These are phyloP conservation scores for Zaprionus africanus DNA, from an alignment of 1,140 invertebrate genomes.

Conservation along the genomic window DNA sequence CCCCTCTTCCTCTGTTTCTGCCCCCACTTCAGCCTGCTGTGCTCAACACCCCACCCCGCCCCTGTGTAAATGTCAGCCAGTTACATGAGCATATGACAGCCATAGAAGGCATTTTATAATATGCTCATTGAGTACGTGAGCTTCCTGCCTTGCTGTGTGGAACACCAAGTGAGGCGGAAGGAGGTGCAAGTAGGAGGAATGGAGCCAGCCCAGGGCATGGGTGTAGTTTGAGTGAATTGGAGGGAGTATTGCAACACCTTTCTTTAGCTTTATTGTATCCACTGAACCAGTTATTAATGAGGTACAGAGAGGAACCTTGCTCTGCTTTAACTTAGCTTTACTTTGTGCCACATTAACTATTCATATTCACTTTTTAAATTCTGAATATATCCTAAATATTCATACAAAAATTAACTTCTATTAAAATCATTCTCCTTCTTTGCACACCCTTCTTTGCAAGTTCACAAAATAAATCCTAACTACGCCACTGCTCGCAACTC, in stretches of 20 bases:
- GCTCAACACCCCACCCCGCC: not conserved
- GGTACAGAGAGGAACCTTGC: too few relatives aligned
- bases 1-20: conserved; percentile 2
- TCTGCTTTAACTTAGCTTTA: too few relatives aligned
- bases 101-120: conserved; percentile 78
- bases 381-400: too few relatives aligned
- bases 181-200: not conserved
- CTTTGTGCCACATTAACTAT: too few relatives aligned
- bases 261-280: too few relatives aligned
- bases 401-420: too few relatives aligned
- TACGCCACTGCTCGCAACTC: conserved; percentile 45
- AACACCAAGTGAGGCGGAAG: not conserved
- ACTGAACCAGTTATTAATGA: too few relatives aligned
- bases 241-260: not conserved
- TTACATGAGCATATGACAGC: conserved; percentile 71
- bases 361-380: too few relatives aligned
- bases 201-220: not conserved
- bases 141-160: conserved; percentile 36
- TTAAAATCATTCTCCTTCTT: too few relatives aligned
- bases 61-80: conserved; percentile 50
- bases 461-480: not conserved
- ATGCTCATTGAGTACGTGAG: conserved; percentile 73
- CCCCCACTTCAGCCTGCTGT: not conserved
- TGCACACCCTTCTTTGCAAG: not conserved
- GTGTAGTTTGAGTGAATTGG: not conserved